Evolutionary conservation across 2,888 invertebrate genomes (phyloP).

Genomic region (Diachrysia chrysitis): DNA sequence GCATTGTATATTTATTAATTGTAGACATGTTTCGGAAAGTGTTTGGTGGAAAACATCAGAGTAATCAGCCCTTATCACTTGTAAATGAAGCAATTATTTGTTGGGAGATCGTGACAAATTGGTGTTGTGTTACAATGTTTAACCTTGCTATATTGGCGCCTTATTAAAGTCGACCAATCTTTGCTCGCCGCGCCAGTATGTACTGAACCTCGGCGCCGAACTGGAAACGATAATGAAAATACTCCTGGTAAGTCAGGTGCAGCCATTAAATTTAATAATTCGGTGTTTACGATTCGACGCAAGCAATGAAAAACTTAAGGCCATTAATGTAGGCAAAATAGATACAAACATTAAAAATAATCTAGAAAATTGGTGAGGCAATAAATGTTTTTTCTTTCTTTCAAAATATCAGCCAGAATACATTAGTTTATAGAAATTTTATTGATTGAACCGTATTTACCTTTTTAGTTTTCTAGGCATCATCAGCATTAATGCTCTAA

Average conservation of each 20-base stretch:
- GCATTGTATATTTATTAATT: conserved; percentile 18
- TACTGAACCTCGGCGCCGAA: conserved; percentile 16
- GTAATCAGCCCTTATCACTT: conserved; percentile 43
- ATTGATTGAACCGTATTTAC: too few species aligned
- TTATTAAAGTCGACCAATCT: conserved; percentile 30
- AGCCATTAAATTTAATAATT: neutral
- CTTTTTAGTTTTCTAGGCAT: too few species aligned
- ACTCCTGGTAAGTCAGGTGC: conserved; percentile 30
- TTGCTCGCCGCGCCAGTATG: conserved; percentile 30
- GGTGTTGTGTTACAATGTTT: conserved; percentile 32
- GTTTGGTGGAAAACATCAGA: conserved; percentile 34
- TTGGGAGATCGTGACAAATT: conserved; percentile 35
- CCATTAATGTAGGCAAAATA: neutral
- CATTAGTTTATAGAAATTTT: too few species aligned
- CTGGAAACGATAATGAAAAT: conserved; percentile 27
- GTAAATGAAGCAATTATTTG: conserved; percentile 50
- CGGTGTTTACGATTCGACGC: neutral
- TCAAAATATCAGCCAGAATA: too few species aligned
- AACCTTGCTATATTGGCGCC: conserved; percentile 14
- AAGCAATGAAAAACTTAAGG: neutral
- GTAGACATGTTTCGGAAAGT: conserved; percentile 26
- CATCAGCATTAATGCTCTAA: too few species aligned
- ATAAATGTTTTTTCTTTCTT: too few species aligned
- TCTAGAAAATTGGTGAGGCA: too few species aligned
- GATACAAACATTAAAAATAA: too few species aligned